These are phyloP conservation scores for Bergia sp. DNA, from an alignment of 92 coral and sea anemone species.

Conservation along the genomic window DNA sequence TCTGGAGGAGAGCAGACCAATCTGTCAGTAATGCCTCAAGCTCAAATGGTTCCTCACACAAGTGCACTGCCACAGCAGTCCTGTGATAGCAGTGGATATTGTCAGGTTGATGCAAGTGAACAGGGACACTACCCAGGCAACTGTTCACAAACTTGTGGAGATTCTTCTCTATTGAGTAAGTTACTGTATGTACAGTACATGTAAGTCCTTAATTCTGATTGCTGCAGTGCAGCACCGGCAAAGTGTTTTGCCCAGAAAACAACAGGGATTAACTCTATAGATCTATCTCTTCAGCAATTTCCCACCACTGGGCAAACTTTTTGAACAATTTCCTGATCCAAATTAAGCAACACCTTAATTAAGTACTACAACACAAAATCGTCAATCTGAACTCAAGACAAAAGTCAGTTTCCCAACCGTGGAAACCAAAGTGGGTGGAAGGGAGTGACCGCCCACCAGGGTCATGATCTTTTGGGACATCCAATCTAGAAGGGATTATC, in stretches of 20 bases:
- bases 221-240: too few species aligned
- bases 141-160: conserved; percentile 15
- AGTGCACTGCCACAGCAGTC: conserved; percentile 46
- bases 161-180: conserved; percentile 28
- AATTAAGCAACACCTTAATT: too few species aligned
- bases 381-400: too few species aligned
- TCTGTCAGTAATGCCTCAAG: conserved; percentile 16
- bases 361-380: too few species aligned
- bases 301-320: too few species aligned
- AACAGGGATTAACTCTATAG: not conserved
- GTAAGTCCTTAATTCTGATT: not conserved
- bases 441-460: too few species aligned
- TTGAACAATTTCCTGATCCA: not conserved
- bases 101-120: conserved; percentile 29
- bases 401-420: too few species aligned
- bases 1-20: conserved; percentile 48
- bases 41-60: conserved; percentile 16
- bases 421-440: too few species aligned
- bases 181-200: not conserved
- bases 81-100: conserved; percentile 27
- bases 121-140: conserved; percentile 4
- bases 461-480: too few species aligned
- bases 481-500: too few species aligned
- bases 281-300: too few species aligned
- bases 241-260: not conserved